A percentile compares a stretch with the other conserved stretches of the same genome.
Conservation (phyloP, 2,113 vertebrate species). For the Ochotona princeps region DNA sequence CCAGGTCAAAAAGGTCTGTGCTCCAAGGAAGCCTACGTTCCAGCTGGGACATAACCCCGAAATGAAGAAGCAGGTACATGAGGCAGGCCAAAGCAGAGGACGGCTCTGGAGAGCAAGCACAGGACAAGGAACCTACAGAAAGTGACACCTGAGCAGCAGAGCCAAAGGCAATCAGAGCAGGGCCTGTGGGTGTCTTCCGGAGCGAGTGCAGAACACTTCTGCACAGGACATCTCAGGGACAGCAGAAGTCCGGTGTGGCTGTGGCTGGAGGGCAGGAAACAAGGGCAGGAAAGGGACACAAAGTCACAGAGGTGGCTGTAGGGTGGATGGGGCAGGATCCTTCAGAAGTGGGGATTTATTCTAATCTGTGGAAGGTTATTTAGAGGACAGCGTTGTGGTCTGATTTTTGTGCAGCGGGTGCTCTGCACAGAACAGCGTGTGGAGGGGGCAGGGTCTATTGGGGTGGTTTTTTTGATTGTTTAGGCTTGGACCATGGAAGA, state of each 20-base stretch:
- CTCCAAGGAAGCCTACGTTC: not conserved
- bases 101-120: not conserved
- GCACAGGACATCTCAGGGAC: not conserved
- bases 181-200: no score
- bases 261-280: no score
- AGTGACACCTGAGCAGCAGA: not conserved
- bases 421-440: accelerated
- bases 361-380: not conserved
- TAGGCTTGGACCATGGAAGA: no score
- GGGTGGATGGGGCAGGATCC: not conserved
- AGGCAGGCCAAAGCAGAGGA: not conserved
- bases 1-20: not conserved
- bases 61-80: not conserved
- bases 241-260: not conserved
- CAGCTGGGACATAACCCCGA: not conserved
- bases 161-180: not conserved
- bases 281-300: accelerated
- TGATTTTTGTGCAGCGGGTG: not conserved
- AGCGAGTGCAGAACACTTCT: no score
- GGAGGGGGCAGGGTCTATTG: not conserved
- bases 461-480: not conserved
- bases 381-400: not conserved
- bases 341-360: not conserved
- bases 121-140: not conserved
- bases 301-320: not conserved